These are phyloP conservation scores for Proteles cristata DNA, from an alignment of 2,113 vertebrate genomes.

Conservation along the genomic window DNA sequence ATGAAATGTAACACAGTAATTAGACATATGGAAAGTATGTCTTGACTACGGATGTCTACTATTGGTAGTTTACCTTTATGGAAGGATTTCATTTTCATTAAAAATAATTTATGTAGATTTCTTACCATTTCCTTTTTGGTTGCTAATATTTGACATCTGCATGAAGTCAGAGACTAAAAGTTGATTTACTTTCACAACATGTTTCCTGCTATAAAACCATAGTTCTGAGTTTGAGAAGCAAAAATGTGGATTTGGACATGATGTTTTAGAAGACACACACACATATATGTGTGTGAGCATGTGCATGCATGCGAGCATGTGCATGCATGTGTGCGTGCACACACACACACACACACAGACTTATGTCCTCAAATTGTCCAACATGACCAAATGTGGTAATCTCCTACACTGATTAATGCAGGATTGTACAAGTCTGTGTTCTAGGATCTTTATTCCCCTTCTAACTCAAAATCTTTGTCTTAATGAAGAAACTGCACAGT, in stretches of 20 bases:
- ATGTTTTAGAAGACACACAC: not conserved
- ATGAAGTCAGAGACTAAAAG: conserved; percentile 55
- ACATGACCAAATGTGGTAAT: not conserved
- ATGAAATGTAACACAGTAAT: not conserved
- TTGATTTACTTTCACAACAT: conserved; percentile 48
- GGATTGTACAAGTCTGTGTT: not conserved
- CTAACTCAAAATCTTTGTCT: conserved; percentile 26
- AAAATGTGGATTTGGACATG: conserved; percentile 44
- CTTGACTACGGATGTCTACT: not conserved
- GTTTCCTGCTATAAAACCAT: not conserved
- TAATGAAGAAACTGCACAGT: not conserved
- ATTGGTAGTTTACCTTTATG: not conserved
- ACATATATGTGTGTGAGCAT: too few species aligned
- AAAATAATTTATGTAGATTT: conserved; percentile 54
- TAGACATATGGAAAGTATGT: not conserved
- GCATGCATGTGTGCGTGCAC: too few species aligned
- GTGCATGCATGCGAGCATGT: too few species aligned
- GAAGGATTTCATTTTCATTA: conserved; percentile 37
- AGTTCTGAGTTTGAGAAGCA: conserved; percentile 4
- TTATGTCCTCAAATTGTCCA: not conserved
- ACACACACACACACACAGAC: not conserved
- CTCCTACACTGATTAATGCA: rapidly evolving
- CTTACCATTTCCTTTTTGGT: not conserved
- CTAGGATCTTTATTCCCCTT: not conserved
- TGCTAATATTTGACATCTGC: not conserved